Evolutionary conservation across 2,888 invertebrate species (phyloP), one percentile per base, ranked within the genome.

Genomic region (Yponomeuta plumbellus): DNA sequence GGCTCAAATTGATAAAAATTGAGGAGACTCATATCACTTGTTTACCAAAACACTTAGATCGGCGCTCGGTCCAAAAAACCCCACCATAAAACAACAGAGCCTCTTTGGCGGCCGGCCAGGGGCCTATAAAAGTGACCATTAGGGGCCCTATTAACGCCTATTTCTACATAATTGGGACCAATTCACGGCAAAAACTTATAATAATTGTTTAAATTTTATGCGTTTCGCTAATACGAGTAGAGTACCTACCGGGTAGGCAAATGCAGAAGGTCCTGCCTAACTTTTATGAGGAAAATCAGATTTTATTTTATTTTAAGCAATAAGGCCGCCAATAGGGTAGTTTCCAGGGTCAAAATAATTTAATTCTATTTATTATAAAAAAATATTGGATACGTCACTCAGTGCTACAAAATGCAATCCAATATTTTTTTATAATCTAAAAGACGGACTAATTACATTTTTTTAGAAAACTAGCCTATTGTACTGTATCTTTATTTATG

Each of bases 151-250:
- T 90, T 91, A 91, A 88, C 90, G 89, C 90, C 90, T 89, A 83
- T 89, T 89, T 87, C 86, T 87, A 86, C 89, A 89, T 87, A 87
- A 91, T 91, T 91, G 90, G 88, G 85, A 84, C 76, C 84, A 81
- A 88, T 87, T 82, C 83, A 77, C 81, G 80, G 75, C 74, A 74
- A 69, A 72, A 76, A 79, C 78, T 83, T 85, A 77, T 84, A 64
- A 80, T 85, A 82, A 85, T 86, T 84, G 85, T 85, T 86, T 86
- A 79, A 83, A 76, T 81, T 83, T 79, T 80, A 81, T 81, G 75
- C 76, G 75, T 78, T 74, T 76, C 21, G 17, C 63, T 52, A 52
- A 52, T 52, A 52, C 44, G 44, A 5, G 17, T 17, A 34, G 44
- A 17, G 44, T 17, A 17, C 44, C 2, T 52, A 52, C 17, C 44